A percentile compares a stretch with the other conserved stretches of the same genome.
Evolutionary conservation across 1,140 invertebrate species (phyloP).

Genomic region (Adoxophyes honmai): DNA sequence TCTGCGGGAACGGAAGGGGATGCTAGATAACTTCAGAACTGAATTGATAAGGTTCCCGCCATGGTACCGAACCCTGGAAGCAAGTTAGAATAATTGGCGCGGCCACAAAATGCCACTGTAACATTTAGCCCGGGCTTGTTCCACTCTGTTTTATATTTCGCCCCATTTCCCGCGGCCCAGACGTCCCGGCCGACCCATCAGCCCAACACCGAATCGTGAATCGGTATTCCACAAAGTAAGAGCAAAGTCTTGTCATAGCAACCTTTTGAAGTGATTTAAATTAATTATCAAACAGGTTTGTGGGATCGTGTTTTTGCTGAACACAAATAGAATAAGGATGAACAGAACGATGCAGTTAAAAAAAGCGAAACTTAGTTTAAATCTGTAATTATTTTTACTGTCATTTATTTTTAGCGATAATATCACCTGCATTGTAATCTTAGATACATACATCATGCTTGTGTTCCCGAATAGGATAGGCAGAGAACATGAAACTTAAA

Average conservation of each 20-base stretch:
- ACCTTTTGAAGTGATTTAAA: neutral
- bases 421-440: too few species aligned
- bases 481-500: too few species aligned
- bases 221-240: conserved; percentile 1
- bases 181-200: neutral
- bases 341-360: neutral
- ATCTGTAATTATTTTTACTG: too few species aligned
- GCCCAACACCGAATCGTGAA: neutral
- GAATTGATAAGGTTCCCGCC: too few species aligned
- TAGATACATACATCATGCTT: too few species aligned
- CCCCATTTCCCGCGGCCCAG: conserved; percentile 38
- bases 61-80: too few species aligned
- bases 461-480: too few species aligned
- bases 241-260: conserved; percentile 2
- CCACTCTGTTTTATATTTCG: conserved; percentile 44
- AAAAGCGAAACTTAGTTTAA: neutral
- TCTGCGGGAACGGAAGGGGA: too few species aligned
- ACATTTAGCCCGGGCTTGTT: conserved; percentile 44
- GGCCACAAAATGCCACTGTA: conserved; percentile 47
- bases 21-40: too few species aligned
- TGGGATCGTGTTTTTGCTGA: neutral
- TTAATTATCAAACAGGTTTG: neutral
- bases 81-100: conserved; percentile 19
- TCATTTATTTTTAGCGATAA: too few species aligned
- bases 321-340: neutral